Evolutionary conservation across 2,888 invertebrate genomes (phyloP).

Genomic region (Panopea generosa): DNA sequence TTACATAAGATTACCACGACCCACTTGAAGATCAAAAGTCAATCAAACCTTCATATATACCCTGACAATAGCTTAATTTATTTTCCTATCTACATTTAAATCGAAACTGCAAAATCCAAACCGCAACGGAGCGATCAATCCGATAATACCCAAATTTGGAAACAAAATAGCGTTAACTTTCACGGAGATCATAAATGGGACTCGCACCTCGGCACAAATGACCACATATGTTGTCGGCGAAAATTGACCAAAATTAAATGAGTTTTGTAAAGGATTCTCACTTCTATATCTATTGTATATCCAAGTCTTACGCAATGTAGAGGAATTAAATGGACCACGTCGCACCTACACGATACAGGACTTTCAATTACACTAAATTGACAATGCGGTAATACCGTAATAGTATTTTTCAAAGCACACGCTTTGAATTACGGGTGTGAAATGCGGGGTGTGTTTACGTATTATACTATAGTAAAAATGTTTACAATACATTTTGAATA

Average conservation of each 20-base stretch:
- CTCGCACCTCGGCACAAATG: slow-evolving; percentile 55
- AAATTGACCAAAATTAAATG: slow-evolving; percentile 46
- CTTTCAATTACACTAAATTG: slow-evolving; percentile 52
- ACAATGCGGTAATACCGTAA: slow-evolving; percentile 43
- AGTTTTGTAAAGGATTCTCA: slow-evolving; percentile 28
- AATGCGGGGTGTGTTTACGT: slow-evolving; percentile 19
- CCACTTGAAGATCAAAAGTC: slow-evolving; percentile 45
- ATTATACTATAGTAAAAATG: not conserved
- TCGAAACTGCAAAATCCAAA: slow-evolving; percentile 6
- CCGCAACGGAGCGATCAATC: slow-evolving; percentile 25
- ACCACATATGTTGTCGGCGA: slow-evolving; percentile 48
- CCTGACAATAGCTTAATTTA: slow-evolving; percentile 37
- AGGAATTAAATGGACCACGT: slow-evolving; percentile 35
- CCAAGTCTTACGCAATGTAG: slow-evolving; percentile 35
- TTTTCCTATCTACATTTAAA: slow-evolving; percentile 46
- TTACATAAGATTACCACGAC: slow-evolving; percentile 36
- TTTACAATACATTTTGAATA: too few relatives aligned
- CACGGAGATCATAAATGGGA: slow-evolving; percentile 49
- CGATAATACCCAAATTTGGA: slow-evolving; percentile 44
- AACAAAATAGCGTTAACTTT: slow-evolving; percentile 53
- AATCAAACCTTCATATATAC: slow-evolving; percentile 33
- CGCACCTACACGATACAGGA: slow-evolving; percentile 43
- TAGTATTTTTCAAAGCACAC: slow-evolving; percentile 23
- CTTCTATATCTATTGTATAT: slow-evolving; percentile 27
- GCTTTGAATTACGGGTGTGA: slow-evolving; percentile 15